Conservation (phyloP, 2,797 vertebrate genomes). For the Choloepus didactylus region DNA sequence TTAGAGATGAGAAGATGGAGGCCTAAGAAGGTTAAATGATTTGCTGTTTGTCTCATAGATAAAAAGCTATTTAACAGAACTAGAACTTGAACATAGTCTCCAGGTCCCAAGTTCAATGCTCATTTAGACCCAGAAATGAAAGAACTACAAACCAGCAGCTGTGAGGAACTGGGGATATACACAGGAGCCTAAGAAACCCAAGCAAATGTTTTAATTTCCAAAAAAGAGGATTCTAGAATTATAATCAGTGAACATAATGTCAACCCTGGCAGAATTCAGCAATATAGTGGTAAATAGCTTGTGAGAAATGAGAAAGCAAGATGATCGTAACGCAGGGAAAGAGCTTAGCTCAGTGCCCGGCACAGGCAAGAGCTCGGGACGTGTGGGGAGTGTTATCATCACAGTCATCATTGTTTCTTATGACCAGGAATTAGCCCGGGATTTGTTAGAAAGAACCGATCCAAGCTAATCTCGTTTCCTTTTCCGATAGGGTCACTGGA, state of each 20-base stretch:
- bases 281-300: not conserved
- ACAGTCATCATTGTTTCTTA: not conserved
- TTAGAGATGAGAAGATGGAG: not conserved
- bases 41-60: not conserved
- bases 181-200: not conserved
- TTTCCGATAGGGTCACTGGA: not conserved
- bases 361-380: not conserved
- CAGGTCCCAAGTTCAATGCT: not conserved
- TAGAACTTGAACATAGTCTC: not conserved
- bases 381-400: not conserved
- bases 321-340: not conserved
- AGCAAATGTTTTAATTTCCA: slow-evolving; percentile 17
- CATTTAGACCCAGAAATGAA: not conserved
- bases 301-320: slow-evolving; percentile 4
- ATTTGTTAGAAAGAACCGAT: not conserved
- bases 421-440: not conserved
- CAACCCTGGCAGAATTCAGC: not conserved
- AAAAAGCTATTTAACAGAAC: not conserved
- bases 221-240: slow-evolving; percentile 24
- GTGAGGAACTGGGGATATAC: not conserved
- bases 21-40: not conserved
- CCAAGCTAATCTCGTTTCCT: not conserved
- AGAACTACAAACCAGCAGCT: not conserved
- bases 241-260: not conserved
- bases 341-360: not conserved